phyloP scores from a whole-genome alignment of 2,888 invertebrate genomes.

The Gandaritis pyraliata region DNA sequence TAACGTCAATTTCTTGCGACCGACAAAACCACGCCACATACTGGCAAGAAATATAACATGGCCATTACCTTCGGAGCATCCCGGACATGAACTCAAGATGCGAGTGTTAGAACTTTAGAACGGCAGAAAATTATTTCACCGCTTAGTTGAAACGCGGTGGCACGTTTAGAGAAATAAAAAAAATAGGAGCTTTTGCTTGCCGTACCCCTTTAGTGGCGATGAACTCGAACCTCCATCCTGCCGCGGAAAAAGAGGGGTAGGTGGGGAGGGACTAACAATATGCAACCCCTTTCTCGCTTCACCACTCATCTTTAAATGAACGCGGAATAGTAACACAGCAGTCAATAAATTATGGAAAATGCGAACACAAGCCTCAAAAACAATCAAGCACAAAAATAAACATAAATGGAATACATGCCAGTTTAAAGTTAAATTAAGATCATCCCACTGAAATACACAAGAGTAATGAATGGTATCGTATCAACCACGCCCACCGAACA shows the following conservation, averaged over 20 bases:
- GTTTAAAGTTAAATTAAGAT: not conserved
- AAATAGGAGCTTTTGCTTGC: not conserved
- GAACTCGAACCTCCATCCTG: slow-evolving; percentile 1
- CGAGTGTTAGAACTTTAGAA: not conserved
- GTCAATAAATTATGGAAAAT: not conserved
- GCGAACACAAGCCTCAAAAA: not conserved
- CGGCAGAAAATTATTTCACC: not conserved
- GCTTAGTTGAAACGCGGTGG: slow-evolving; percentile 2
- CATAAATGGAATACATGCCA: not conserved
- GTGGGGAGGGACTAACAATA: slow-evolving; percentile 5
- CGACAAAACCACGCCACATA: not conserved
- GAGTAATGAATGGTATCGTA: slow-evolving; percentile 10
- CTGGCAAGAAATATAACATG: too few species aligned
- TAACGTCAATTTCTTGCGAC: too few species aligned
- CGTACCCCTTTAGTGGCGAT: slow-evolving; percentile 4
- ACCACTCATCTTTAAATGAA: slow-evolving; percentile 3
- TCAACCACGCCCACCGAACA: slow-evolving; percentile 13
- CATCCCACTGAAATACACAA: not conserved
- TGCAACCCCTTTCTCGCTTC: slow-evolving; percentile 6
- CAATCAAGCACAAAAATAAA: too few species aligned
- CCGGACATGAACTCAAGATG: not conserved
- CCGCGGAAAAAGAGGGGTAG: slow-evolving; percentile 2
- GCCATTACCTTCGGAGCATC: not conserved
- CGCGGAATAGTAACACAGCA: not conserved
- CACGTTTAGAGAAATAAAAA: slow-evolving; percentile 3